phyloP scores from a whole-genome alignment of 2,113 vertebrate species.

The Gymnobelideus leadbeateri region DNA sequence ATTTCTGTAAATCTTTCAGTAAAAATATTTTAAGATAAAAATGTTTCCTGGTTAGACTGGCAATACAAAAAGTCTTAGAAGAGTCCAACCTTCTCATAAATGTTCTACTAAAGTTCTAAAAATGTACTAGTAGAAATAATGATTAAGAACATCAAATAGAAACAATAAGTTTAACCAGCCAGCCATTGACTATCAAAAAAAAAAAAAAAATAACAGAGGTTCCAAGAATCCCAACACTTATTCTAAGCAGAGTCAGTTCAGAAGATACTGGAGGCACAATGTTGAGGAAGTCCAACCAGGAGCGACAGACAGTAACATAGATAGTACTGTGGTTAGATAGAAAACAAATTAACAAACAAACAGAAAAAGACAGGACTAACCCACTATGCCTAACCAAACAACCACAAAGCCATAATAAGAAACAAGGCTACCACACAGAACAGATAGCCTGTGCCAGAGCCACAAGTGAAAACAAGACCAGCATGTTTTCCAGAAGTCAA shows the following conservation, averaged over 20 bases:
- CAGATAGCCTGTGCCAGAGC: background rate
- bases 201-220: background rate
- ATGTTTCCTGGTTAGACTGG: background rate
- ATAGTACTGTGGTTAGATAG: too few species aligned
- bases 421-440: background rate
- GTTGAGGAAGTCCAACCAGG: background rate
- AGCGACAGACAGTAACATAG: background rate
- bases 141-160: background rate
- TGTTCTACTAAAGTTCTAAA: background rate
- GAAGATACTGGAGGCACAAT: background rate
- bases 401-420: background rate
- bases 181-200: too few species aligned
- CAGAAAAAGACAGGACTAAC: background rate
- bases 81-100: background rate
- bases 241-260: background rate
- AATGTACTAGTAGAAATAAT: background rate
- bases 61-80: background rate
- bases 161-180: background rate
- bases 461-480: background rate
- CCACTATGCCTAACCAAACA: background rate
- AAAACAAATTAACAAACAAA: too few species aligned
- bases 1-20: conserved; percentile 12
- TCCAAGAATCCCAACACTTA: background rate
- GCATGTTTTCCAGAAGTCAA: background rate
- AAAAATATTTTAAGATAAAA: background rate